phyloP scores from a whole-genome alignment of 2,113 vertebrate species.

The Herpailurus yagouaroundi region DNA sequence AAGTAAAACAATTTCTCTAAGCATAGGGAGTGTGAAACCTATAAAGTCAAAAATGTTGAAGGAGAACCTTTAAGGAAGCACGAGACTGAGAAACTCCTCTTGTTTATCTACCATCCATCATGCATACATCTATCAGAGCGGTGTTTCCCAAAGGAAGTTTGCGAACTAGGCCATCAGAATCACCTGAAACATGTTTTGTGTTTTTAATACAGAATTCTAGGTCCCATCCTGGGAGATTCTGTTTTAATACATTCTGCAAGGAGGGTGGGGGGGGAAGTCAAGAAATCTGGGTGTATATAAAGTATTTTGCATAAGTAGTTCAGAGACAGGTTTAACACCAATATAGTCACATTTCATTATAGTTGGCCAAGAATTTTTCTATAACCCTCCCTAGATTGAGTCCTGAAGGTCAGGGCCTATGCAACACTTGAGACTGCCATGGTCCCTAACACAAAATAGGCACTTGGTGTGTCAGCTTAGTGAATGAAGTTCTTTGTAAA shows the following conservation, averaged over 20 bases:
- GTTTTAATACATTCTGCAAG: neutral
- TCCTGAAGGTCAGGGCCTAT: neutral
- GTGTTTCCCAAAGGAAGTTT: neutral
- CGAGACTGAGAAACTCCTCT: neutral
- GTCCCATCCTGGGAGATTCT: neutral
- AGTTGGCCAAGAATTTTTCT: neutral
- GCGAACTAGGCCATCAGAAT: neutral
- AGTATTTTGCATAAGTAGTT: neutral
- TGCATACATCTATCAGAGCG: neutral
- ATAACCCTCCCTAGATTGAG: neutral
- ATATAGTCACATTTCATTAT: neutral
- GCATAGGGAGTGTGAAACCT: neutral
- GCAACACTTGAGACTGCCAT: neutral
- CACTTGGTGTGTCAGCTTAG: neutral
- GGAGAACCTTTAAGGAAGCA: neutral
- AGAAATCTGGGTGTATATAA: neutral
- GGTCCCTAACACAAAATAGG: neutral
- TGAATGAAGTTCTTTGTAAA: neutral
- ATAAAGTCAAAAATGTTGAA: neutral
- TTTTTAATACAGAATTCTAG: neutral
- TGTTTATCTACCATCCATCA: fast-evolving
- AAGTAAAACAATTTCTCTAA: neutral
- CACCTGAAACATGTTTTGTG: neutral
- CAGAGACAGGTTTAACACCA: neutral
- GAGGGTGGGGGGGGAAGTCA: neutral